Evolutionary conservation across 1,140 invertebrate genomes (phyloP), one percentile per base, ranked within the genome.

Genomic region (Drosophila repleta): DNA sequence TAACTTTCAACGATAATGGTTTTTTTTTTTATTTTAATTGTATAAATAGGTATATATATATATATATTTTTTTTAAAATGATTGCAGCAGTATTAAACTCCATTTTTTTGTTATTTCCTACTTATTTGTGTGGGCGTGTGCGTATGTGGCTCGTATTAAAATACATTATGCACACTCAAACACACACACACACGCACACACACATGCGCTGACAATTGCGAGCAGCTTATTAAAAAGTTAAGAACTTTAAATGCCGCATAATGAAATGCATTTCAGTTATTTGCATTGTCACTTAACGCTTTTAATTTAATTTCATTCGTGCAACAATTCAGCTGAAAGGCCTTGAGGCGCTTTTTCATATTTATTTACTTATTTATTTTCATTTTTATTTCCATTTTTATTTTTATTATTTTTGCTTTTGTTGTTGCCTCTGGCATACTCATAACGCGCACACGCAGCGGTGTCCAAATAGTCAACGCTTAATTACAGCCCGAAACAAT

Each of bases 161-260:
- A 75, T 62, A 82, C 62, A 82, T 81, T 79, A 56, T 55, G 53
- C 10, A 41, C 43, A 29, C 29, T 1, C 29, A 29, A 6, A 29
- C 29, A 29, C 29, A 10, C 29, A 29, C 29, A 29, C 29, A 29
- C 10, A 41, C 43, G 46, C 48, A 67, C 61, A 62, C 15, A 17
- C 26, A 32, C 21, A 26, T 3, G 10, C 49, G n/a, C 26, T 24
- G 8, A 7, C 21, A 24, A 13, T n/a, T 64, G 21, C 37, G 51
- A 37, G 53, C 18, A 52, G 68, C 53, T 58, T 81, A 78, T 87
- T 87, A 78, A 85, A 81, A 87, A 81, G 82, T 85, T 88, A 87
- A 88, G 82, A 82, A 88, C 82, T 78, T 82, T 79, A 82, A 83
- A 74, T 79, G 71, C 63, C 57, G 56, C 75, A 70, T 82, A 88